phyloP scores from a whole-genome alignment of 2,797 vertebrate species.

The Sebastiscus albofasciatus region DNA sequence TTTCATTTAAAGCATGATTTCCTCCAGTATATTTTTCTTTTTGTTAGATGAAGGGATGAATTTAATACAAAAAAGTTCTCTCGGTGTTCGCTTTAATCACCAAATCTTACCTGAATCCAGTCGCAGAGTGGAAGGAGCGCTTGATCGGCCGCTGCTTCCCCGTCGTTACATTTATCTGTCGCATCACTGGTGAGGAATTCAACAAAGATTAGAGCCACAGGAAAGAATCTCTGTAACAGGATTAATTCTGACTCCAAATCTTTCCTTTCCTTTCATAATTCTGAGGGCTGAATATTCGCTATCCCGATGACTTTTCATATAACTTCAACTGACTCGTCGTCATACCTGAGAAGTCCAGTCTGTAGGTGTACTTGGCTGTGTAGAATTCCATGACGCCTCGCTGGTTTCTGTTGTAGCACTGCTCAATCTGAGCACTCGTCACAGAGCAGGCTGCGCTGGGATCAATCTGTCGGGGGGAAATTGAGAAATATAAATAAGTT shows the following conservation, averaged over 20 bases:
- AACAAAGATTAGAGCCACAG: not conserved
- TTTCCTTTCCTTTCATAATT: not conserved
- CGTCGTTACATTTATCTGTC: slow-evolving; percentile 92
- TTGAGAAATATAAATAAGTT: not conserved
- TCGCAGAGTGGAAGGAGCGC: slow-evolving; percentile 92
- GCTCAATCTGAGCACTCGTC: slow-evolving; percentile 95
- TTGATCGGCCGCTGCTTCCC: slow-evolving; percentile 94
- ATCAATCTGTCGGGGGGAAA: slow-evolving; percentile 81
- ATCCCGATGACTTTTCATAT: not conserved
- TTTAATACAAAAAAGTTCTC: not conserved
- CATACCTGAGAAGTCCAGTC: slow-evolving; percentile 92
- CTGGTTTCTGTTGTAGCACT: slow-evolving; percentile 90
- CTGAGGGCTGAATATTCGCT: not conserved
- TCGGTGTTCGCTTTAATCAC: not conserved
- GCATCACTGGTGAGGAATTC: slow-evolving; percentile 87
- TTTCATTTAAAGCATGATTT: not conserved
- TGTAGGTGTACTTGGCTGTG: slow-evolving; percentile 96
- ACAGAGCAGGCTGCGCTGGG: slow-evolving; percentile 91
- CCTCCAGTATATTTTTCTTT: not conserved
- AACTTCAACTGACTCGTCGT: not conserved
- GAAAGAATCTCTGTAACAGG: slow-evolving; percentile 1
- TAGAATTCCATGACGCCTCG: slow-evolving; percentile 91
- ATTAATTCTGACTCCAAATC: not conserved
- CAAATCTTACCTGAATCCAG: slow-evolving; percentile 90
- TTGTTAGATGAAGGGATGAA: not conserved